These are phyloP conservation scores for Phrynosoma blainvillii DNA, from an alignment of 2,113 vertebrate species.

Conservation along the genomic window DNA sequence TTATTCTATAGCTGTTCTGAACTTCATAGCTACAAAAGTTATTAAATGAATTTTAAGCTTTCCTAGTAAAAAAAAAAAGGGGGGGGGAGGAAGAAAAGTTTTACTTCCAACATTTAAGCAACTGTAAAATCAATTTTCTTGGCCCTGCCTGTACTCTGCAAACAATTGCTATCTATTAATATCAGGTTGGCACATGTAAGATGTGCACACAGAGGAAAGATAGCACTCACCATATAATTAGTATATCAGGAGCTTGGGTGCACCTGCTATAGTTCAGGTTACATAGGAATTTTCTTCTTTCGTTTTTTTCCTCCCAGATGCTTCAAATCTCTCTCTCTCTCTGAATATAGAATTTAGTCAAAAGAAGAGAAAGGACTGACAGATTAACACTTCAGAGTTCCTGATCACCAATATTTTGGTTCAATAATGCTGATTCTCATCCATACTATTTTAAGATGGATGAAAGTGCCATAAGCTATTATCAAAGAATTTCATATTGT, in stretches of 20 bases:
- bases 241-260: neutral
- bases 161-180: conserved; percentile 22
- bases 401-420: neutral
- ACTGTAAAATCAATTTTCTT: conserved; percentile 43
- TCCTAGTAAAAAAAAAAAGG: neutral
- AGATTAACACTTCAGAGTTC: neutral
- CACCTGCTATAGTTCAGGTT: conserved; percentile 34
- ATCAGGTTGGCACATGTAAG: conserved; percentile 30
- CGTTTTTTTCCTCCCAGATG: neutral
- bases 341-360: neutral
- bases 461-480: neutral
- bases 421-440: conserved; percentile 15
- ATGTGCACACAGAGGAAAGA: neutral
- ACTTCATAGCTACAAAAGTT: neutral
- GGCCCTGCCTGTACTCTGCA: conserved; percentile 20
- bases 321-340: neutral
- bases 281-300: neutral
- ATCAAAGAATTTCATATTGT: neutral
- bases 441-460: neutral
- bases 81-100: neutral
- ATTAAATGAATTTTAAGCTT: neutral
- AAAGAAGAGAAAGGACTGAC: neutral
- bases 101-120: conserved; percentile 26
- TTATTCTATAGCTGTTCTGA: neutral
- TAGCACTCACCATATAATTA: conserved; percentile 20